A percentile compares a stretch with the other conserved stretches of the same genome.
Conservation (phyloP, 2,888 invertebrate genomes). For the Chydorus sphaericus region DNA sequence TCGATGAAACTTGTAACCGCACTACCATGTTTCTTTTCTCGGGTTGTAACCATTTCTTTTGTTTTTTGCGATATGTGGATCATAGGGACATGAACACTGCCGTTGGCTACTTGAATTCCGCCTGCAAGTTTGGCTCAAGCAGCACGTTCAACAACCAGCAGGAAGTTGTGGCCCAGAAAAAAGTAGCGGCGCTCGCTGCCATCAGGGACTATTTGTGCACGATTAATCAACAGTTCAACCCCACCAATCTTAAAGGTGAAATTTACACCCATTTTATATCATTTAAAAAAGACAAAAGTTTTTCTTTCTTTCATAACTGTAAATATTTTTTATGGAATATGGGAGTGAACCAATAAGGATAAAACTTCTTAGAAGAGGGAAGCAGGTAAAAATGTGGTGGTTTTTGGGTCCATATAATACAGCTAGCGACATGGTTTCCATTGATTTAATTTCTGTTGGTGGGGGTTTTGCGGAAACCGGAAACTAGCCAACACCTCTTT, state of each 20-base stretch:
- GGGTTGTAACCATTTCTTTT: not conserved
- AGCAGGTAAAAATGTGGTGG: too few relatives aligned
- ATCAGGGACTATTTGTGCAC: slow-evolving; percentile 9
- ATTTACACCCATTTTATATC: not conserved
- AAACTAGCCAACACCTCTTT: too few relatives aligned
- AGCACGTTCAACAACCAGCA: not conserved
- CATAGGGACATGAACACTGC: slow-evolving; percentile 5
- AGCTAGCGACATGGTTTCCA: too few relatives aligned
- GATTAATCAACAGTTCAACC: slow-evolving; percentile 4
- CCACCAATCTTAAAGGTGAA: slow-evolving; percentile 10
- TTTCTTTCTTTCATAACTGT: too few relatives aligned
- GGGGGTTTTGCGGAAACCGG: too few relatives aligned
- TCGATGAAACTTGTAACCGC: not conserved
- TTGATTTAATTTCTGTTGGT: too few relatives aligned
- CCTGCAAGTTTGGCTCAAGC: not conserved
- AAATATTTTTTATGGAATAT: too few relatives aligned
- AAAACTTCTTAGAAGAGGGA: too few relatives aligned
- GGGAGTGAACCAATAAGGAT: too few relatives aligned
- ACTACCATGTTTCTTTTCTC: not conserved
- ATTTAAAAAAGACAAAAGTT: not conserved
- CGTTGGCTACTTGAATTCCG: not conserved
- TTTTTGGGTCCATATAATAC: too few relatives aligned
- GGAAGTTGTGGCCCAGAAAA: slow-evolving; percentile 6
- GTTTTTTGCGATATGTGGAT: not conserved
- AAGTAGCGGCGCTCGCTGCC: not conserved